Conservation (phyloP, 2,113 vertebrate genomes). For the Nestor notabilis region DNA sequence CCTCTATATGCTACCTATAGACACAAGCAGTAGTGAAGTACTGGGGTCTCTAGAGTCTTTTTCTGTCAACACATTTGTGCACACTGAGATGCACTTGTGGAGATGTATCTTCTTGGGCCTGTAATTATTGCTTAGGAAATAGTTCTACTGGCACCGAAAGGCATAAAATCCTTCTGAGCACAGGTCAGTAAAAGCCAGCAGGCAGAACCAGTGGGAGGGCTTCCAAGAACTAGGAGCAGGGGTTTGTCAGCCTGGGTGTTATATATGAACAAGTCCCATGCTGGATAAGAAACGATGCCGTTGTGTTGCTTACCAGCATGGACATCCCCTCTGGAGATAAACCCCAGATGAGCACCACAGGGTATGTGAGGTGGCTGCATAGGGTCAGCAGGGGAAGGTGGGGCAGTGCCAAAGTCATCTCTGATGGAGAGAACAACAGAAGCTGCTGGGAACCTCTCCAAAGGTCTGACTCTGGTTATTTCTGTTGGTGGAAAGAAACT, state of each 20-base stretch:
- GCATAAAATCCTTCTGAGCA: not conserved
- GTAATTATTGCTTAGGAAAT: not conserved
- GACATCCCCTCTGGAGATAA: not conserved
- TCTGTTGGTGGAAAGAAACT: not conserved
- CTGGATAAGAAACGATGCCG: fast-evolving
- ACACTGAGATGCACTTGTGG: not conserved
- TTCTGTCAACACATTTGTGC: not conserved
- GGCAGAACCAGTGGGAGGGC: not conserved
- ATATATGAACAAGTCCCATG: fast-evolving
- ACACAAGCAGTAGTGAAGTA: not conserved
- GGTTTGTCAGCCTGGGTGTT: not conserved
- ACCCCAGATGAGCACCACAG: not conserved
- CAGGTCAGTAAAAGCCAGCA: not conserved
- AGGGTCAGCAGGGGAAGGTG: not conserved
- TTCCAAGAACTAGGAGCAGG: not conserved
- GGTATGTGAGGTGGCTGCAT: fast-evolving
- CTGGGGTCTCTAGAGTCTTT: not conserved
- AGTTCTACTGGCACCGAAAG: not conserved
- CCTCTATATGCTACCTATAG: not conserved
- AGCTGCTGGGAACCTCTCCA: not conserved
- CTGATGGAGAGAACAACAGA: not conserved
- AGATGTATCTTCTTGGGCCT: not conserved
- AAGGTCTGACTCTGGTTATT: not conserved
- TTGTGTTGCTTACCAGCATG: not conserved
- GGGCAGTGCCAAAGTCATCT: not conserved